Evolutionary conservation across 2,797 vertebrate species (phyloP).

Genomic region (Mycteria americana): DNA sequence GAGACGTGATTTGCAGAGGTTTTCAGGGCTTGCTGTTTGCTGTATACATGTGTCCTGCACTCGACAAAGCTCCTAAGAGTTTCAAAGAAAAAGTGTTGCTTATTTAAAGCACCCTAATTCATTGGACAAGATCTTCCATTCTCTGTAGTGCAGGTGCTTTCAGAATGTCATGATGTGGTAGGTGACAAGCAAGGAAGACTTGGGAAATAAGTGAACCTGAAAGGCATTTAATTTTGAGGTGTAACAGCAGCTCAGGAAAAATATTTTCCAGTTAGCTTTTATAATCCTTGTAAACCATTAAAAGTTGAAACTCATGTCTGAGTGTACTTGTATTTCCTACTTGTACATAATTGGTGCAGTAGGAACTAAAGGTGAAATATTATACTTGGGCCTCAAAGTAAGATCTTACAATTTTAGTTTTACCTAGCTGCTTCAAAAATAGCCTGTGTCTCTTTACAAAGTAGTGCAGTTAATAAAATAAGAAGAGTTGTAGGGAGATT

Average conservation of each 20-base stretch:
- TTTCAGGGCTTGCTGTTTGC: not conserved
- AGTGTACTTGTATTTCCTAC: not conserved
- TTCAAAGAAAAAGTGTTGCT: not conserved
- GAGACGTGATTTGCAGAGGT: not conserved
- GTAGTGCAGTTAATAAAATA: not conserved
- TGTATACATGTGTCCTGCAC: not conserved
- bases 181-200: not conserved
- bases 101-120: not conserved
- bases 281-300: not conserved
- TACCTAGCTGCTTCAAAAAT: not conserved
- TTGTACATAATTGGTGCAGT: not conserved
- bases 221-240: not conserved
- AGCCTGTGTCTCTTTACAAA: not conserved
- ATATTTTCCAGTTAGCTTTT: not conserved
- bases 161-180: not conserved
- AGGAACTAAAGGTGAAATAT: not conserved
- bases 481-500: not conserved
- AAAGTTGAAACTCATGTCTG: not conserved
- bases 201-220: not conserved
- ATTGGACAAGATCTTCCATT: not conserved
- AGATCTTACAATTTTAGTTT: not conserved
- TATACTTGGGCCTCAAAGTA: not conserved
- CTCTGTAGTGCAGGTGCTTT: not conserved
- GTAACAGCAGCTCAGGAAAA: not conserved
- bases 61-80: not conserved